Evolutionary conservation across 1,140 invertebrate species (phyloP).

Genomic region (Eumaeus atala): DNA sequence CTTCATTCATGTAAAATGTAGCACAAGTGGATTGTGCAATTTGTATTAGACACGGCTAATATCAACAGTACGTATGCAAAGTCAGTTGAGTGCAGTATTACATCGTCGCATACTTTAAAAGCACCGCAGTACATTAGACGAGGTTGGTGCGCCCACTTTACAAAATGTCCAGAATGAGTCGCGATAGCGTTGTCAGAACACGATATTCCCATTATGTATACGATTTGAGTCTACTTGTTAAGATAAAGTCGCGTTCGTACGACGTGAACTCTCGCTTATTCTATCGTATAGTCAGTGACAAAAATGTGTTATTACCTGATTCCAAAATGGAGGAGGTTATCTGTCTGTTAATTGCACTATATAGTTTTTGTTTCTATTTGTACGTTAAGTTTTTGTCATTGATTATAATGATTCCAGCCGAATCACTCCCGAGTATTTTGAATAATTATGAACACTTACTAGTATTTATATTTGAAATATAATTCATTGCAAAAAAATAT

Average conservation of each 20-base stretch:
- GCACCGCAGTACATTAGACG: slow-evolving; percentile 50
- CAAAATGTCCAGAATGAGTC: slow-evolving; percentile 70
- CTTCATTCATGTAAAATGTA: slow-evolving; percentile 10
- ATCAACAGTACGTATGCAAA: slow-evolving; percentile 28
- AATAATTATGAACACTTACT: slow-evolving; percentile 17
- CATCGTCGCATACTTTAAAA: slow-evolving; percentile 47
- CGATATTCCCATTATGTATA: slow-evolving; percentile 75
- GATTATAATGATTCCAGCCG: slow-evolving; percentile 32
- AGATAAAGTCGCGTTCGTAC: slow-evolving; percentile 64
- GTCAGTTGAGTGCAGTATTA: slow-evolving; percentile 44
- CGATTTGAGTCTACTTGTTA: slow-evolving; percentile 72
- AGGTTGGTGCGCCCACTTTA: slow-evolving; percentile 63
- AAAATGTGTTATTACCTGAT: slow-evolving; percentile 13
- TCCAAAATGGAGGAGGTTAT: too few relatives aligned
- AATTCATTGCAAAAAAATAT: neutral
- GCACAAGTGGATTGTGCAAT: slow-evolving; percentile 11
- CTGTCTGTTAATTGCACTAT: too few relatives aligned
- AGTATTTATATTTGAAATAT: slow-evolving; percentile 4
- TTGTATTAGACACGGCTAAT: slow-evolving; percentile 17
- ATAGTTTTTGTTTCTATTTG: neutral
- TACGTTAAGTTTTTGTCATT: slow-evolving; percentile 11
- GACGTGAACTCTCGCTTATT: slow-evolving; percentile 35
- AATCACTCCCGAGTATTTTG: slow-evolving; percentile 21
- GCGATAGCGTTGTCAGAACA: slow-evolving; percentile 72
- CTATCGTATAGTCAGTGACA: slow-evolving; percentile 12